Evolutionary conservation across 2,888 invertebrate species (phyloP), one percentile per base, ranked within the genome.

Genomic region (Zeuzera pyrina): DNA sequence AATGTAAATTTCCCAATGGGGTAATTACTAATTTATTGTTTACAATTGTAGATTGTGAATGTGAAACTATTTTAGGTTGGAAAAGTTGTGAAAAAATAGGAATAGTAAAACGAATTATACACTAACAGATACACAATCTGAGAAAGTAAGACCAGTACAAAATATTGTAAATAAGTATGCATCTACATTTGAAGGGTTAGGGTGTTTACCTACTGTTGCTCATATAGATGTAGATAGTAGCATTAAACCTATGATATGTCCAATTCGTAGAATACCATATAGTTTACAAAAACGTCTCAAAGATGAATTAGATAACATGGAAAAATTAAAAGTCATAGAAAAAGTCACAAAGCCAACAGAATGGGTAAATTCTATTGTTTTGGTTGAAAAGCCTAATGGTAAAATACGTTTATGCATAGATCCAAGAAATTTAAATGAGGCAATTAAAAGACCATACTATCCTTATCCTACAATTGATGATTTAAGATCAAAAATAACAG

Each of bases 391-490:
- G 30, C 39, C 41, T 24, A 38, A 43, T 33, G 44, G 42, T 22
- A 30, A 35, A 12, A 11, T 50, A 2, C 31, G 50, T 23, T n/a
- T 47, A 5, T 45, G 47, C 30, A 27, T 48, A 6, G 48, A 47
- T 23, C 47, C 47, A 3, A 14, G 40, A 6, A 41, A 47, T 15
- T 30, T 50, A 3, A 50, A 50, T 31, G 12, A 41, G 21, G 42
- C 43, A 2, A 34, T 48, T 1, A 31, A 35, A 19, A 36, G 48
- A 28, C 24, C 39, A 2, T 43, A 50, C 28, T 45, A 39, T 29
- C 46, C 37, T 15, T 42, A 48, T n/a, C 43, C 44, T 2, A 42
- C 43, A 11, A 15, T 50, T 12, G 44, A 48, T 13, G 42, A 42
- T 29, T 35, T 48, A 10, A 42, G 37, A 11, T 34, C 34, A 5